phyloP scores from a whole-genome alignment of 2,113 vertebrate species.

The Chloropsis hardwickii region DNA sequence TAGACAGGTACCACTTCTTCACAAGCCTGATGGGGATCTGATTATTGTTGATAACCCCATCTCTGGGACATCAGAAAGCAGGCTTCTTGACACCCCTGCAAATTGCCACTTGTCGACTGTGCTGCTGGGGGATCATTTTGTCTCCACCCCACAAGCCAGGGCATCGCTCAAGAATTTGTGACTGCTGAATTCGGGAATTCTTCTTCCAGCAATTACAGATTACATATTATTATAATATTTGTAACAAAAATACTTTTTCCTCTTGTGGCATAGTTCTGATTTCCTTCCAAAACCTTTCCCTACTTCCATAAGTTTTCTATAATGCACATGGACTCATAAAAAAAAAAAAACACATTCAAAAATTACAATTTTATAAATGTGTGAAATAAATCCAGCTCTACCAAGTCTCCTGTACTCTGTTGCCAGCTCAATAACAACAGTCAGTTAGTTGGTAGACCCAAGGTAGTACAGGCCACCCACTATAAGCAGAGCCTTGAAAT shows the following conservation, averaged over 20 bases:
- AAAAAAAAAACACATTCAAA: not conserved
- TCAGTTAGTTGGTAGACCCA: not conserved
- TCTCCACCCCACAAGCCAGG: not conserved
- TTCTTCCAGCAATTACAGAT: not conserved
- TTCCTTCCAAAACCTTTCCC: not conserved
- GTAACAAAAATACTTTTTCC: not conserved
- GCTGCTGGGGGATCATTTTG: not conserved
- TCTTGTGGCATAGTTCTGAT: not conserved
- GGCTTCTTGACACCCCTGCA: not conserved
- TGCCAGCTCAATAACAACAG: not conserved
- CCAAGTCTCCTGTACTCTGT: not conserved
- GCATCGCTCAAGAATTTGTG: not conserved
- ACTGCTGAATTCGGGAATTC: not conserved
- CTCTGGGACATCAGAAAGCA: not conserved
- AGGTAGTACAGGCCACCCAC: not conserved
- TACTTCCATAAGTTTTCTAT: not conserved
- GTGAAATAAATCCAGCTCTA: not conserved
- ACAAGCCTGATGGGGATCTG: not conserved
- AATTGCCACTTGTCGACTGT: not conserved
- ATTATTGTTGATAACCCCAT: not conserved
- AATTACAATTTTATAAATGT: not conserved
- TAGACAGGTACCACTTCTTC: not conserved
- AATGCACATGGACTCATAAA: not conserved
- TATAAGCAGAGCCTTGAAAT: not conserved
- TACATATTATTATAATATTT: not conserved